Percentiles rank a stretch among this genome's conserved stretches.
phyloP scores from a whole-genome alignment of 2,113 vertebrate genomes.

The rat (Rattus norvegicus) region GRCr8 NC_086027.1:70561001-70561500 shows the following conservation, averaged over 20 bases:
- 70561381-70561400: slow-evolving; percentile 61
- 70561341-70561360: slow-evolving; percentile 46
- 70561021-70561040: neutral
- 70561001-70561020: neutral
- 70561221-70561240: slow-evolving; percentile 38
- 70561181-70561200: slow-evolving; percentile 68
- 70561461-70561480: neutral
- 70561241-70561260: slow-evolving; percentile 80
- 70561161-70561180: slow-evolving; percentile 71
- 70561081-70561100: neutral
- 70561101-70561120: neutral
- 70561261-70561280: slow-evolving; percentile 75
- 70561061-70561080: neutral
- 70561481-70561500: neutral
- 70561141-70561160: neutral
- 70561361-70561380: slow-evolving; percentile 64
- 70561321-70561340: slow-evolving; percentile 64
- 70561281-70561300: slow-evolving; percentile 81
- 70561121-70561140: slow-evolving; percentile 54
- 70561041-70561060: neutral
- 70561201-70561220: slow-evolving; percentile 71
- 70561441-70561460: slow-evolving; percentile 16
- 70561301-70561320: slow-evolving; percentile 76
- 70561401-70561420: slow-evolving; percentile 20
- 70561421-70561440: neutral